Conservation (phyloP, 2,797 vertebrate species). For the Acestrorhynchus altus region DNA sequence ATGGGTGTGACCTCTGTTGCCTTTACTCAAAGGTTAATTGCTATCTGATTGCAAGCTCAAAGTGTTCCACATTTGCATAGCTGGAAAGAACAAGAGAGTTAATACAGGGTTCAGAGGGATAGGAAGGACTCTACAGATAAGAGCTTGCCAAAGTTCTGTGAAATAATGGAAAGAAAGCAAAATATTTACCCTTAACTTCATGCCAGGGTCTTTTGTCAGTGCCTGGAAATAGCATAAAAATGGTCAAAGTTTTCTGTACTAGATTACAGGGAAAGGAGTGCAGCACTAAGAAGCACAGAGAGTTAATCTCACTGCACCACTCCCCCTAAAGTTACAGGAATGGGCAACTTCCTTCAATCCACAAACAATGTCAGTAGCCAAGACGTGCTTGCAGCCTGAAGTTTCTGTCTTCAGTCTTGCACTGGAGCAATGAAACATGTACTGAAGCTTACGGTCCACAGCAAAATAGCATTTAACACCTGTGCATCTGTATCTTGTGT, state of each 20-base stretch:
- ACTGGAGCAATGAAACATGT: neutral
- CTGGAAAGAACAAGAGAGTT: constrained; percentile 1
- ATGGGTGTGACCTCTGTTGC: constrained; percentile 28
- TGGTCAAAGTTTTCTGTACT: constrained; percentile 59
- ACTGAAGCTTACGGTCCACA: neutral
- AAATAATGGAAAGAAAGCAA: constrained; percentile 43
- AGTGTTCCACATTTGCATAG: constrained; percentile 18
- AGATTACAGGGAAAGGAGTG: constrained; percentile 18
- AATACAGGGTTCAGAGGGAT: neutral
- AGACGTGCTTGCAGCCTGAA: neutral
- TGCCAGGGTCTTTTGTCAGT: constrained; percentile 72
- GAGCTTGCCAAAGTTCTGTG: constrained; percentile 8
- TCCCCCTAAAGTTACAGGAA: constrained; percentile 42
- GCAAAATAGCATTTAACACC: neutral
- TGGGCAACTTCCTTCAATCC: constrained; percentile 37
- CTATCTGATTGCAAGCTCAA: constrained; percentile 32
- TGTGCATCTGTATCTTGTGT: neutral
- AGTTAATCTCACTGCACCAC: neutral
- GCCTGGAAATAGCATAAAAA: constrained; percentile 77
- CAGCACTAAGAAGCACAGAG: constrained; percentile 38
- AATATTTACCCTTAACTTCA: constrained; percentile 74
- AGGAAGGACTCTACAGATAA: neutral
- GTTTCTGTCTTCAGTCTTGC: neutral
- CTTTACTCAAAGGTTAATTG: constrained; percentile 47
- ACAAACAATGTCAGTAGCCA: neutral